These are phyloP conservation scores for Harmothoe impar DNA, from an alignment of 2,888 invertebrate genomes.

Conservation along the genomic window DNA sequence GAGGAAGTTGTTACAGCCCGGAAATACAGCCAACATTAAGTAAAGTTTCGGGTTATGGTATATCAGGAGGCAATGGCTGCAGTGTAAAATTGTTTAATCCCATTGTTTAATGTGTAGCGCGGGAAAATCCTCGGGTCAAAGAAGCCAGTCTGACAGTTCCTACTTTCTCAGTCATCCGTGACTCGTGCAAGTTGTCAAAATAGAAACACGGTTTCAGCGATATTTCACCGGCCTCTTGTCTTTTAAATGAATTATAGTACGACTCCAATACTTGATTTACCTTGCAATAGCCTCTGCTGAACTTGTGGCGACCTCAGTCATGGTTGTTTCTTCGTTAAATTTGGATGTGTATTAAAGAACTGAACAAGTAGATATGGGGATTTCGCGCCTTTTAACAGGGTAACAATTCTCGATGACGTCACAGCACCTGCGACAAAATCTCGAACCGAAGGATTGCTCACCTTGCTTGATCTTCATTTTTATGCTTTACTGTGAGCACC, in stretches of 20 bases:
- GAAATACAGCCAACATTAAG: too few species aligned
- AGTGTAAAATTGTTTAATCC: too few species aligned
- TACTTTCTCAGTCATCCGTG: too few species aligned
- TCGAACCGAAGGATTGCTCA: conserved; percentile 17
- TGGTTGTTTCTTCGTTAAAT: conserved; percentile 48
- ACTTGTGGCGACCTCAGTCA: conserved; percentile 61
- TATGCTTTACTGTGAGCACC: background rate
- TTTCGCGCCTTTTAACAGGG: conserved; percentile 74
- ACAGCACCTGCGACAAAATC: conserved; percentile 62
- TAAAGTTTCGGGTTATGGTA: too few species aligned
- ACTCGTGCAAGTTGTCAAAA: too few species aligned
- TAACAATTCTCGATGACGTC: conserved; percentile 67
- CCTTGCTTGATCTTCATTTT: background rate
- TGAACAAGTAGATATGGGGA: conserved; percentile 58
- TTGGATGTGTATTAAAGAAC: conserved; percentile 27
- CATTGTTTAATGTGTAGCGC: too few species aligned
- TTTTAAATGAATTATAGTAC: too few species aligned
- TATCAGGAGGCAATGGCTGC: too few species aligned
- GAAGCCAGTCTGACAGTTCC: background rate
- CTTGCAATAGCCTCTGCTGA: conserved; percentile 31
- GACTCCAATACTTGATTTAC: background rate
- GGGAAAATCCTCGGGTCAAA: background rate
- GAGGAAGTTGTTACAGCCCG: too few species aligned
- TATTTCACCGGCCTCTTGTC: too few species aligned
- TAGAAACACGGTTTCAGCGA: too few species aligned